Percentiles rank a stretch among this genome's conserved stretches.
phyloP scores from a whole-genome alignment of 2,113 vertebrate genomes.

The Mormoops blainvillei region DNA sequence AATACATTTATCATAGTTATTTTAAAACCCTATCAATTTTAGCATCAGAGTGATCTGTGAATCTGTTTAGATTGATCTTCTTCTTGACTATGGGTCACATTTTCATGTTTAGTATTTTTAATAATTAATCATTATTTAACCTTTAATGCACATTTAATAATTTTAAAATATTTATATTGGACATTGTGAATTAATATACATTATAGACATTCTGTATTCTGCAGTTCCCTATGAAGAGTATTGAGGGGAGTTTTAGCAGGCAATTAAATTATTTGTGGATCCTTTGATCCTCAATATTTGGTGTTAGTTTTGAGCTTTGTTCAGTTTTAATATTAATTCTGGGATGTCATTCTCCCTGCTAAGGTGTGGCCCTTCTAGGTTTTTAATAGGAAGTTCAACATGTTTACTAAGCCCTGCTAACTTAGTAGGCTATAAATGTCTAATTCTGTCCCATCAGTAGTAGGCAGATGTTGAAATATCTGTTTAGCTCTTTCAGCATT shows the following conservation, averaged over 20 bases:
- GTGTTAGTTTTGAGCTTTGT: conserved; percentile 23
- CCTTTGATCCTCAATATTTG: neutral
- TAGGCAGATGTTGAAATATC: neutral
- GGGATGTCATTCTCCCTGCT: neutral
- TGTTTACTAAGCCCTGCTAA: neutral
- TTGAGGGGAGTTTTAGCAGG: neutral
- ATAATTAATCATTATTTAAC: neutral
- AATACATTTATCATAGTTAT: neutral
- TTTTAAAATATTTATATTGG: neutral
- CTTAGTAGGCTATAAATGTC: neutral
- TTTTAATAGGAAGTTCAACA: conserved; percentile 42
- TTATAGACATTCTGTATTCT: neutral
- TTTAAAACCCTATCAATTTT: neutral
- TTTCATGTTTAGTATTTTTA: neutral
- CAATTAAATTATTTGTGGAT: neutral
- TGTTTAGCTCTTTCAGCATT: neutral
- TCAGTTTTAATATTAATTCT: conserved; percentile 43
- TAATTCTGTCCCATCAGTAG: neutral
- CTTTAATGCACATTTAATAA: neutral
- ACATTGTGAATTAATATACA: neutral
- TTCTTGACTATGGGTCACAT: neutral
- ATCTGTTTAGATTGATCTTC: neutral
- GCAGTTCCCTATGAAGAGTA: neutral
- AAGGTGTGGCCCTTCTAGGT: conserved; percentile 8
- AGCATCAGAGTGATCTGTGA: neutral